These are phyloP conservation scores for Tachysurus vachellii DNA, from an alignment of 2,113 vertebrate genomes.

Conservation along the genomic window DNA sequence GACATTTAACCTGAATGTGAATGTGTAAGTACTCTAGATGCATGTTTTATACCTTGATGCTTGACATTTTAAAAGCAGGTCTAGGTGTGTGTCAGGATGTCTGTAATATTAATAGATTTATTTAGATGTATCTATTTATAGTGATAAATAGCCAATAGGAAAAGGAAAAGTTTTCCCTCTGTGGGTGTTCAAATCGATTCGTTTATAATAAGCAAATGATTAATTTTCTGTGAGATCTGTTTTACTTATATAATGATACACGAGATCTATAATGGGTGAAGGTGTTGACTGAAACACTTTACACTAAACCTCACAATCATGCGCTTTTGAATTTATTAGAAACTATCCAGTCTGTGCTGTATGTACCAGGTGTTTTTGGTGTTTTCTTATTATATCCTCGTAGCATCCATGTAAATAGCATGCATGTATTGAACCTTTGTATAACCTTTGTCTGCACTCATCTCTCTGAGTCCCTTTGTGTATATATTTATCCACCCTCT, in stretches of 20 bases:
- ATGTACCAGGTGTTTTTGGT: conserved; percentile 51
- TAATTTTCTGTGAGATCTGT: conserved; percentile 57
- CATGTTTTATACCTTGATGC: not conserved
- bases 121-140: not conserved
- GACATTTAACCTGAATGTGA: not conserved
- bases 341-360: conserved; percentile 14
- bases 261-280: not conserved
- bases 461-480: conserved; percentile 32
- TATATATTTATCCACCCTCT: conserved; percentile 31
- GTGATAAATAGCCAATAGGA: not conserved
- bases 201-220: not conserved
- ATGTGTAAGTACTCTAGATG: not conserved
- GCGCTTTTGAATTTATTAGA: not conserved
- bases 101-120: not conserved
- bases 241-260: conserved; percentile 66
- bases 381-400: conserved; percentile 59
- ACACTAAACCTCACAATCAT: not conserved
- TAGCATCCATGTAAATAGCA: conserved; percentile 72
- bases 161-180: not conserved
- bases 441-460: conserved; percentile 21
- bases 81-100: not conserved
- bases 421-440: conserved; percentile 65
- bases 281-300: conserved; percentile 22
- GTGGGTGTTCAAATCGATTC: not conserved
- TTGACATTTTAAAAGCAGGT: not conserved